Evolutionary conservation across 2,888 invertebrate species (phyloP), one percentile per base, ranked within the genome.

Genomic region (Microchrysa polita): DNA sequence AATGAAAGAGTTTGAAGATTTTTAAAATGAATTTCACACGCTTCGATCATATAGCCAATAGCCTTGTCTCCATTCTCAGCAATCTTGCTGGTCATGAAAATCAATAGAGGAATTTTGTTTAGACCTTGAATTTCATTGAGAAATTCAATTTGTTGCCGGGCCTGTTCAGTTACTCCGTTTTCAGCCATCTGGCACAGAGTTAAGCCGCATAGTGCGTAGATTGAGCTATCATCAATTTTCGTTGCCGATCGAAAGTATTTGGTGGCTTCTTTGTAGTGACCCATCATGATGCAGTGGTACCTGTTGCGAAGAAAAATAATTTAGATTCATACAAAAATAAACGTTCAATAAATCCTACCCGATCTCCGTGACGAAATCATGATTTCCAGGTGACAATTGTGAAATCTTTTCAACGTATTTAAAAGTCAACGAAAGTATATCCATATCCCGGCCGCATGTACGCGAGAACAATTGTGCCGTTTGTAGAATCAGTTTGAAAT

Each of bases 131-230:
- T 86, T 84, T 96, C 95, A 81, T 91, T 89, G 1, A 97, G 86
- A 79, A 96, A 91, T 79, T 96, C 93, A 44, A 97, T 87, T 84
- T 98, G 97, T 79, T 95, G 93, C 10, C 90, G 88, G 0, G 95
- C 91, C 80, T 93, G 90, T 48, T 92, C 92, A 1, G 89, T 88
- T 20, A 72, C 57, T 34, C 93, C 92, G 80, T 89, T 89, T 78
- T 94, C 92, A 74, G 88, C 84, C 79, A 95, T 87, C 83, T 96
- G 95, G 82, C 96, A 95, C 4, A 91, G 84, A 12, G 96, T 94
- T 67, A 96, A 86, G 0, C 96, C 96, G 83, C 91, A 89, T 0
- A 96, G 85, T 0, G 95, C 94, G 20, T 88, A 86, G 34, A 94
- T 90, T 20, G 93, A 94, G 48, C 93, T 91, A 78, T 94, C 94